phyloP scores from a whole-genome alignment of 2,888 invertebrate species.

The Coelopa pilipes region DNA sequence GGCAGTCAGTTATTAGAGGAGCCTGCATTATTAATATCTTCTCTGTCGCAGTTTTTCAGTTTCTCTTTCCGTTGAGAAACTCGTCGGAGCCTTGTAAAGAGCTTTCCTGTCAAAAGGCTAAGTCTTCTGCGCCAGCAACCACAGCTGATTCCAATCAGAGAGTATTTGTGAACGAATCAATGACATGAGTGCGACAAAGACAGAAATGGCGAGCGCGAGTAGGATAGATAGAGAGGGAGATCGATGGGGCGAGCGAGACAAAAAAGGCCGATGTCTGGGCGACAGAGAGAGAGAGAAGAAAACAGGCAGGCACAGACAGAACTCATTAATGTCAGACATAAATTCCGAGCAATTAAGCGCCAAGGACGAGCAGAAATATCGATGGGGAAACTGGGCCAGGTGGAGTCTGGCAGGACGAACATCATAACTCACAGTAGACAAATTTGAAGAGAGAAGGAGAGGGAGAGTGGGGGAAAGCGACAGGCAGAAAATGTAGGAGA shows the following conservation, averaged over 20 bases:
- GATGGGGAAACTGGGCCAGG: background rate
- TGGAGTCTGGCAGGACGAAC: background rate
- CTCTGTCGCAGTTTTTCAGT: background rate
- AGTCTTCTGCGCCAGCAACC: background rate
- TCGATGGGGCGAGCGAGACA: too few species aligned
- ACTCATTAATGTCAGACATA: slow-evolving; percentile 34
- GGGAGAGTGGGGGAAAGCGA: background rate
- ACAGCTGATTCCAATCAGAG: too few species aligned
- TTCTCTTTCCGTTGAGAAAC: too few species aligned
- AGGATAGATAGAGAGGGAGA: too few species aligned
- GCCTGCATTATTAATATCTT: background rate
- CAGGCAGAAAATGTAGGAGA: background rate
- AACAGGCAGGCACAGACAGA: slow-evolving; percentile 7
- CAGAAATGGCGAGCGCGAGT: background rate
- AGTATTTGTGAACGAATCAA: background rate
- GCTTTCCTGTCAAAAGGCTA: too few species aligned
- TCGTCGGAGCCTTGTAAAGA: too few species aligned
- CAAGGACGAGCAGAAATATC: background rate
- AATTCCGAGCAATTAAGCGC: slow-evolving; percentile 23
- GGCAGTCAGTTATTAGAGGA: too few species aligned
- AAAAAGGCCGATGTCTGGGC: background rate
- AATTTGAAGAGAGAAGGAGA: background rate
- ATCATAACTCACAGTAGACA: slow-evolving; percentile 20
- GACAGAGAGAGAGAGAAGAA: background rate
- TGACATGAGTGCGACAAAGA: background rate